Conservation (phyloP, 2,888 invertebrate species). For the Pyrrhosoma nymphula region DNA sequence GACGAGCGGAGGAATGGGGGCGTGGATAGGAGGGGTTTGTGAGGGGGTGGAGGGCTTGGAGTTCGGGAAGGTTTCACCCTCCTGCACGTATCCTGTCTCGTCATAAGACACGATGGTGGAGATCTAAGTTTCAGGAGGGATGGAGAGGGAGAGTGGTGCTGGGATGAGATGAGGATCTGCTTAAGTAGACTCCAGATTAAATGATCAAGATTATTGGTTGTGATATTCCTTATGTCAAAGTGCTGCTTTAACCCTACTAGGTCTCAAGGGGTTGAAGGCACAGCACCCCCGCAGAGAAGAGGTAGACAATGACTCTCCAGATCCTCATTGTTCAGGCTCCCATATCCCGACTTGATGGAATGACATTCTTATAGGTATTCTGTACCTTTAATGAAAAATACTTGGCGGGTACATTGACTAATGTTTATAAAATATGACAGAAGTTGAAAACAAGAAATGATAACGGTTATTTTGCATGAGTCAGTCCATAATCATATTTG, state of each 20-base stretch:
- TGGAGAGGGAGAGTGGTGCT: not conserved
- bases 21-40: not conserved
- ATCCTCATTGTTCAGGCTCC: not conserved
- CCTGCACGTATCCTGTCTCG: not conserved
- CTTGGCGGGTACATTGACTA: too few species aligned
- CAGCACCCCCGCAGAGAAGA: not conserved
- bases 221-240: not conserved
- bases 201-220: constrained; percentile 21
- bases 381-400: too few species aligned
- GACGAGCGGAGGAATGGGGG: not conserved
- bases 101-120: not conserved
- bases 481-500: too few species aligned
- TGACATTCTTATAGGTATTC: too few species aligned
- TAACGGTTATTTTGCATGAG: too few species aligned
- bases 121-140: not conserved
- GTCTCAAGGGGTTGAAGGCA: not conserved
- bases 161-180: not conserved
- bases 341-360: too few species aligned
- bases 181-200: not conserved
- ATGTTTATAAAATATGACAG: too few species aligned
- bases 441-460: too few species aligned
- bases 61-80: not conserved
- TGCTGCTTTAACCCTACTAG: not conserved
- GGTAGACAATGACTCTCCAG: not conserved
- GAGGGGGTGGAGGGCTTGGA: not conserved